Evolutionary conservation across 2,888 invertebrate species (phyloP), one percentile per base, ranked within the genome.

Genomic region (Barypeithes pellucidus): DNA sequence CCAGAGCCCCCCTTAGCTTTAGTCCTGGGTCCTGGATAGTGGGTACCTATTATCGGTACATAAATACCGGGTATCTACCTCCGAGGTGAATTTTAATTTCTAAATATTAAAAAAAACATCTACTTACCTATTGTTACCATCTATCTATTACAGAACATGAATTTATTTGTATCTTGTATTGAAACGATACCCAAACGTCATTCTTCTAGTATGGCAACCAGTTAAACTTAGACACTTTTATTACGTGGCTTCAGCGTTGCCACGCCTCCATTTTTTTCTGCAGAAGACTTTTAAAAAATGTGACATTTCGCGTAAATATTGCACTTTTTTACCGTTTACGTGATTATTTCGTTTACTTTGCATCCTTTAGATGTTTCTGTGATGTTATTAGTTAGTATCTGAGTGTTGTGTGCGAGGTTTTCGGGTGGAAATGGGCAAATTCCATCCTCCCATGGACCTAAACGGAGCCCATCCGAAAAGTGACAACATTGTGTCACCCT

Each of bases 141-240:
- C n/a, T n/a, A n/a, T n/a, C n/a, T n/a, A n/a, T n/a, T n/a, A n/a
- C n/a, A n/a, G n/a, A n/a, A n/a, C n/a, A n/a, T n/a, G n/a, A n/a
- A n/a, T n/a, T n/a, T n/a, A n/a, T n/a, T n/a, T n/a, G n/a, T n/a
- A n/a, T n/a, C n/a, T n/a, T n/a, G n/a, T n/a, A n/a, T n/a, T n/a
- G n/a, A n/a, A n/a, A n/a, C n/a, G n/a, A n/a, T n/a, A n/a, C n/a
- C n/a, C n/a, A n/a, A n/a, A n/a, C n/a, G n/a, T n/a, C n/a, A n/a
- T n/a, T n/a, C n/a, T n/a, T n/a, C n/a, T n/a, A n/a, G 18, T 59
- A 72, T 80, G 79, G 81, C 82, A 82, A 81, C 81, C 79, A 76
- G 76, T 75, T 65, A 75, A 78, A 78, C 81, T 72, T 71, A 66
- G 66, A 76, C 79, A 78, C 77, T 78, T 79, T 79, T 79, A 79